These are phyloP conservation scores for Microplitis manilae DNA, from an alignment of 2,888 invertebrate species.

Conservation along the genomic window DNA sequence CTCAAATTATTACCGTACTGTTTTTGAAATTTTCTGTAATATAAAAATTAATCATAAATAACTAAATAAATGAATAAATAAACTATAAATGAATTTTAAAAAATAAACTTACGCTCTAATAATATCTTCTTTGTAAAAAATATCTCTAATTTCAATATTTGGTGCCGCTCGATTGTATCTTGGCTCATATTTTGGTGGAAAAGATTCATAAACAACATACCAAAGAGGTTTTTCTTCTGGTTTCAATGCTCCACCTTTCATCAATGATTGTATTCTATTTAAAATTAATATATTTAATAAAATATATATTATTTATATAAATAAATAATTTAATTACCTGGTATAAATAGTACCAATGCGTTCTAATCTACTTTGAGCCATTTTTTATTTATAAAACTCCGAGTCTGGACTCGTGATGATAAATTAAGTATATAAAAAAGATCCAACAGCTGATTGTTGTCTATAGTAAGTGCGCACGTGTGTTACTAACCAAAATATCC, in stretches of 20 bases:
- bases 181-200: slow-evolving; percentile 91
- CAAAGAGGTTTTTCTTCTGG: slow-evolving; percentile 90
- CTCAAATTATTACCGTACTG: slow-evolving; percentile 75
- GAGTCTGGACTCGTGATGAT: neutral
- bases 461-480: neutral
- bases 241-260: slow-evolving; percentile 85
- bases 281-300: slow-evolving; percentile 37
- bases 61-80: neutral
- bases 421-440: neutral
- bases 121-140: slow-evolving; percentile 88
- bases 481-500: neutral
- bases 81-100: neutral
- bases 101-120: slow-evolving; percentile 82
- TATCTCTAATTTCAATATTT: slow-evolving; percentile 77
- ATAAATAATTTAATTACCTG: slow-evolving; percentile 55
- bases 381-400: slow-evolving; percentile 42
- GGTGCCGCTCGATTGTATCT: slow-evolving; percentile 80
- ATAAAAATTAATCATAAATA: slow-evolving; percentile 24
- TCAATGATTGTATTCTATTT: slow-evolving; percentile 82
- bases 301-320: neutral
- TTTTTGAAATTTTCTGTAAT: slow-evolving; percentile 79
- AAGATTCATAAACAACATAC: slow-evolving; percentile 92
- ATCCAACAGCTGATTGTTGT: neutral
- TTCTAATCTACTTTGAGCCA: slow-evolving; percentile 68
- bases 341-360: slow-evolving; percentile 66